phyloP scores from a whole-genome alignment of 2,797 vertebrate genomes.

The Hemitrygon akajei region DNA sequence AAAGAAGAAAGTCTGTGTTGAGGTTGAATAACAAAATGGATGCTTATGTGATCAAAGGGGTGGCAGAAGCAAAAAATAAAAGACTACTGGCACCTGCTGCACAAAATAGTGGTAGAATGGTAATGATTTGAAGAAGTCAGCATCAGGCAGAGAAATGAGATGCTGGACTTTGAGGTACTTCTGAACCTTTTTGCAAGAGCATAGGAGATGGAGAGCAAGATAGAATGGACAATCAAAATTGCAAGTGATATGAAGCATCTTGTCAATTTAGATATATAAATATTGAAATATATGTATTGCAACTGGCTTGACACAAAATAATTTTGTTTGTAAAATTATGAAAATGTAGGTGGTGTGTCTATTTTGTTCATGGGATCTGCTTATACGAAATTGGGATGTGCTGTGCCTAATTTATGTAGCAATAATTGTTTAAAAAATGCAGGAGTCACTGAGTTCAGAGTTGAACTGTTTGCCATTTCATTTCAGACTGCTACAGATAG shows the following conservation, averaged over 20 bases:
- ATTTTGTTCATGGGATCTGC: background rate
- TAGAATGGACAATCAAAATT: background rate
- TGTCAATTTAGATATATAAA: background rate
- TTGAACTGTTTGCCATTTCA: slow-evolving; percentile 37
- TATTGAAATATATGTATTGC: background rate
- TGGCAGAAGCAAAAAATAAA: background rate
- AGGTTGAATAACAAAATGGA: background rate
- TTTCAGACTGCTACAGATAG: slow-evolving; percentile 73
- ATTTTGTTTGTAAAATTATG: background rate
- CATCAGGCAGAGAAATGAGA: no score
- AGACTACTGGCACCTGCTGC: background rate
- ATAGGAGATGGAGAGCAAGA: background rate
- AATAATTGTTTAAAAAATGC: slow-evolving; percentile 35
- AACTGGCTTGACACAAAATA: no score
- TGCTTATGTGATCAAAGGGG: background rate
- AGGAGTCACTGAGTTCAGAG: background rate
- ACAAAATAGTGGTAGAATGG: background rate
- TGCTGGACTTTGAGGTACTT: no score
- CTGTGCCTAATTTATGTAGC: slow-evolving; percentile 41
- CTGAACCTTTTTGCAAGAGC: background rate
- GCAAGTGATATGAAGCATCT: background rate
- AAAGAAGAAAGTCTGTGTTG: background rate
- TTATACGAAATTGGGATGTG: background rate
- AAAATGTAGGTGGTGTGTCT: background rate
- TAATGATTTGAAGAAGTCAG: background rate